Evolutionary conservation across 2,888 invertebrate species (phyloP), one percentile per base, ranked within the genome.

Genomic region (Charanyca ferruginea): DNA sequence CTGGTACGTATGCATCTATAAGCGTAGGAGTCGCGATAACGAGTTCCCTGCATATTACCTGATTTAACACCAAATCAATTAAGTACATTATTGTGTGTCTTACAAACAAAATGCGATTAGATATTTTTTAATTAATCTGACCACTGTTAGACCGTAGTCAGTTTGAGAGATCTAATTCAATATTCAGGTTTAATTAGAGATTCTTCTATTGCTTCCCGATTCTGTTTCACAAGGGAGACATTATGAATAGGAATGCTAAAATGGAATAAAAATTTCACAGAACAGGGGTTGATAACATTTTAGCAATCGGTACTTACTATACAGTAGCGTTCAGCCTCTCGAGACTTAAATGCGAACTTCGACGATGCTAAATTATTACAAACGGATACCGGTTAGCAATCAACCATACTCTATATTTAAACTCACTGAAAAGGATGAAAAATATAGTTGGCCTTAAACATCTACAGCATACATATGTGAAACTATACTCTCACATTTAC

Each of bases 191-290:
- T 48, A 63, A 68, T 68, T 48, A 63, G 41, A 60, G 28, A 42
- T 20, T 65, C 45, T 49, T 23, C 32, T 38, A 74, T 66, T 52
- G 41, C 67, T 52, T 66, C n/a, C 48, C 45, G 13, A 42, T 41
- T 70, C 55, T 47, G 1, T 47, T 57, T 47, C 73, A 41, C 55
- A 55, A 23, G 66, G 69, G 45, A 73, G 35, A 73, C 51, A 70
- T 66, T 57, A 52, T 57, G 51, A 73, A 47, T 66, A 52, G 45
- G 32, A 66, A 66, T 70, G 51, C 52, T 53, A 74, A 45, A 55
- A 13, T 8, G 41, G 22, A 44, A 53, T 48, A 66, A 70, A 73
- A 65, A 57, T 41, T 41, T 66, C 47, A 6, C 35, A 44, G 70
- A 52, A 38, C 6, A 38, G 20, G 23, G 28, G 51, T 60, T 69